Base-by-base conservation (phyloP, 2,113 vertebrate genomes). In the Apaloderma vittatum region DNA sequence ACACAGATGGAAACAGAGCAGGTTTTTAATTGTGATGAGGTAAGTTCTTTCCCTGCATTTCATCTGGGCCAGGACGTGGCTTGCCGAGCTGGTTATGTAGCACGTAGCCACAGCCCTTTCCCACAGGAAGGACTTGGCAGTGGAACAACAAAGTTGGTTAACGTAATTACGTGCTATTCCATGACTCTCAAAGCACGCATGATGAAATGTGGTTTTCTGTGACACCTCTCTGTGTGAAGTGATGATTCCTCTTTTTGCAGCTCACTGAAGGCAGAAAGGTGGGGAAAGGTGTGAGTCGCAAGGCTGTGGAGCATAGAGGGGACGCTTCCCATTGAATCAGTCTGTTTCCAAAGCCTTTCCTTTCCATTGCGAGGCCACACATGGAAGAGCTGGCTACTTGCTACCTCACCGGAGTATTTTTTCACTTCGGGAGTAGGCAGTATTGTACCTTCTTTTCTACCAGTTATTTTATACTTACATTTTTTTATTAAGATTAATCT, bases 71-170 rank as follows among this genome's bases (percentile, higher is more conserved):
- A 70, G 81, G 88, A 75, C 71, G 59, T 5, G 46, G 90, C 88
- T 95, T 71, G 92, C 76, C 92, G 86, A 86, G 77, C 95, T 91
- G 92, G 96, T 97, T 95, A 22, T 51, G 68, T 58, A 86, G 88
- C 52, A 48, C 2, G 11, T 92, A 92, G 95, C 88, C 90, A 90
- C 88, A 76, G 75, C 49, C 92, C 65, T 93, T 96, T 95, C 96
- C 92, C 94, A 93, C 67, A 96, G 88, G 92, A 93, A 83, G 85
- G 74, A 90, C 75, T 86, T 15, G 4, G 78, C 88, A 71, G 34
- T 58, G 67, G 78, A 95, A 73, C 58, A 95, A 73, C 82, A 76
- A 88, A 78, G 73, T 62, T 78, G 63, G 55, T 58, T 78, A 40
- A 84, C 43, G 34, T 65, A 81, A 78, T 94, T 75, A 78, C 0